Evolutionary conservation across 2,797 vertebrate genomes (phyloP), one percentile per base, ranked within the genome.

Genomic region (Protosalanx chinensis): DNA sequence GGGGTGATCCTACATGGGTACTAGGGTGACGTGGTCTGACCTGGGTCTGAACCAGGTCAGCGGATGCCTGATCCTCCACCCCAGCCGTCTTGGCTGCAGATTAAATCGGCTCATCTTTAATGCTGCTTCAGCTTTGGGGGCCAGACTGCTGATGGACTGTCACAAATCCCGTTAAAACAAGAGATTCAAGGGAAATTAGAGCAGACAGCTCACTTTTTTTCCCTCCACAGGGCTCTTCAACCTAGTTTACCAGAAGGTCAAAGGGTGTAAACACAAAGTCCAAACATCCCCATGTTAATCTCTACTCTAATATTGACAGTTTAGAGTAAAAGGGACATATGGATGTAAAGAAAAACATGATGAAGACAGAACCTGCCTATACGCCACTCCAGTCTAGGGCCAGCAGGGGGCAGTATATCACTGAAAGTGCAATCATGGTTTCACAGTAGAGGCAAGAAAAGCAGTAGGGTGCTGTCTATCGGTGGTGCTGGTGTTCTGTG

Each of bases 401-500:
- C 92, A 89, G 80, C 78, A 91, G 93, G 82, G 88, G 68, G 87
- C 91, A 91, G 82, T 90, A 78, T 89, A 82, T 41, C 84, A 80
- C 85, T 81, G 79, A 29, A 2, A 27, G 37, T 32, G 46, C 33
- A 41, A 33, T 41, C 6, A 49, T 20, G 18, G 18, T 16, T 13
- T 23, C 27, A 41, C n/a, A 67, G 41, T 61, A 32, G 33, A 61
- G 32, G 49, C 27, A 15, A 15, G 32, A 3, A 7, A n/a, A 51
- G 33, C n/a, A 10, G 29, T n/a, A 35, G 46, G 51, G 37, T 1
- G 1, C 16, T 56, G 29, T 68, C 49, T 72, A 67, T 57, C 63
- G 7, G 59, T 68, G 15, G 56, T 69, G 60, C 63, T 59, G 56
- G 46, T 37, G 3, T 79, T 72, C 49, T 77, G 77, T 78, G 77